These are phyloP conservation scores for Heliconius sara DNA, from an alignment of 2,888 invertebrate species.

Conservation along the genomic window DNA sequence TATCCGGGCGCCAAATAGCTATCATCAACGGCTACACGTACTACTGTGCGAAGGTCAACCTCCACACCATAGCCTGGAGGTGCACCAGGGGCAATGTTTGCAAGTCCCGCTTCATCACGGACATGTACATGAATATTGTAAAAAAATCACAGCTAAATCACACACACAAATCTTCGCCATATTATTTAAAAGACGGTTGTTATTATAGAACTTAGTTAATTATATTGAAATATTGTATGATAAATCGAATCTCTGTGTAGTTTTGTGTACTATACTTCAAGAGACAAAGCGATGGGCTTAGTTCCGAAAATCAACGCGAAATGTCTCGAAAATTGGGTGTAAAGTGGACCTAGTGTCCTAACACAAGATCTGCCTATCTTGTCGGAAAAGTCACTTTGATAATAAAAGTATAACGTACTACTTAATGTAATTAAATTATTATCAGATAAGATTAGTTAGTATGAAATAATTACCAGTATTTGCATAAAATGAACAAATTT, in stretches of 20 bases:
- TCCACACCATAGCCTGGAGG: conserved; percentile 47
- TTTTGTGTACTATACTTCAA: not conserved
- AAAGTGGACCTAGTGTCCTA: conserved; percentile 5
- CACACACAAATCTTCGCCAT: conserved; percentile 34
- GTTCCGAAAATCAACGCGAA: not conserved
- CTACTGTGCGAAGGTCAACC: conserved; percentile 48
- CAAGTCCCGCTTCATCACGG: conserved; percentile 48
- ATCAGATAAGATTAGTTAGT: not conserved
- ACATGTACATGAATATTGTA: conserved; percentile 22
- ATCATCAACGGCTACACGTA: conserved; percentile 57
- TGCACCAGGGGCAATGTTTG: conserved; percentile 54
- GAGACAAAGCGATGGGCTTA: not conserved
- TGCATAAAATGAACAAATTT: conserved; percentile 1
- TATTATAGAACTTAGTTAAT: conserved; percentile 10
- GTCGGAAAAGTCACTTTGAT: no score
- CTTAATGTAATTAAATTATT: not conserved
- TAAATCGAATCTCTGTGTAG: conserved; percentile 2
- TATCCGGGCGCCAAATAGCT: conserved; percentile 52
- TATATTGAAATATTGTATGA: not conserved
- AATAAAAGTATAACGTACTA: not conserved
- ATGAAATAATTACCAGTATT: not conserved
- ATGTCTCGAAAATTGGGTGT: not conserved
- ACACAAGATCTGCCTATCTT: not conserved
- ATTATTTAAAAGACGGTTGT: conserved; percentile 32
- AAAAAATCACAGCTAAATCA: conserved; percentile 24